Base-by-base conservation (phyloP, 2,113 vertebrate species). In the Chunga burmeisteri region DNA sequence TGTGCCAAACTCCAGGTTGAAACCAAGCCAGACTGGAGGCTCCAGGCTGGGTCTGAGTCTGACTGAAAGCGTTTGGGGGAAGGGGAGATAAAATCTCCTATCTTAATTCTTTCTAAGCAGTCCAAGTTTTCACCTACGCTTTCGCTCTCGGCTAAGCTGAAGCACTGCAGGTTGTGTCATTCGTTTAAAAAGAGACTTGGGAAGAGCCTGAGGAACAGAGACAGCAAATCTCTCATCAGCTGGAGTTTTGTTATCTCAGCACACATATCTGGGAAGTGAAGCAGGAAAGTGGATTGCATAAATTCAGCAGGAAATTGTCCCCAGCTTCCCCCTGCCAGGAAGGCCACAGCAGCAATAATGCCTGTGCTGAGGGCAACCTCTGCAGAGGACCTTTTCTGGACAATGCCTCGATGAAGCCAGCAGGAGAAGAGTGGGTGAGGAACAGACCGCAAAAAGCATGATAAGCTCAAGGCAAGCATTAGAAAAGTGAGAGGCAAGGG, bases 1-100 rank as follows among this genome's bases (percentile, higher is more conserved):
- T 7, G 27, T 34, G n/a, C 42, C 72, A 46, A 17, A 8, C 0
- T 1, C 10, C 53, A 58, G 38, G 11, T 2, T 80, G 67, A 81
- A 93, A 52, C 32, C 47, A 34, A 71, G 74, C 71, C 93, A 61
- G 71, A 30, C 14, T 2, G 46, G 63, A 72, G 82, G 66, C 71
- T 95, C 66, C 3, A 1, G 80, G 67, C 29, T 6, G 75, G 34
- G 40, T 44, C 67, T 27, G 53, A 83, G 36, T 7, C 78, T 63
- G 63, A 1, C 78, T 86, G 65, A 27, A 85, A 70, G 8, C 4
- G 0, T 88, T 22, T 71, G 23, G 2, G 72, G 75, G 74, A 52
- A 88, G 25, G 36, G 21, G 63, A 91, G 94, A 97, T 96, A 84
- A 92, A 95, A 97, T 96, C 93, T 96, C 71, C 11, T 1, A 1